phyloP scores from a whole-genome alignment of 2,113 vertebrate species.

The Rhea americana region DNA sequence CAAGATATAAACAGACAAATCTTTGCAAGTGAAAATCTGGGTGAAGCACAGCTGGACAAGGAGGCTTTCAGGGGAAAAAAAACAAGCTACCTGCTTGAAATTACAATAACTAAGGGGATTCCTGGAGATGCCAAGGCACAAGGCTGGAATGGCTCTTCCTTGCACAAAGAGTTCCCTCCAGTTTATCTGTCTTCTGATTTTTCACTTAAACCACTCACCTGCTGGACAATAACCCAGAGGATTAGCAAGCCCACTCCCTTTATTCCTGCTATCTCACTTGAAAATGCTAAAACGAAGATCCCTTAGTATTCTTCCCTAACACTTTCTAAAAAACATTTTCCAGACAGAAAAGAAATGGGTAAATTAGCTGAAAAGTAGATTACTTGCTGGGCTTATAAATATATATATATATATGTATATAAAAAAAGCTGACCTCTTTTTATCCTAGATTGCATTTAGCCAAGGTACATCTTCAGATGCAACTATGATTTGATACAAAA shows the following conservation, averaged over 20 bases:
- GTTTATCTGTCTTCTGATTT: background rate
- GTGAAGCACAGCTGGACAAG: background rate
- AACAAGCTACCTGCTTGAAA: background rate
- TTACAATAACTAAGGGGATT: background rate
- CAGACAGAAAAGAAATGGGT: background rate
- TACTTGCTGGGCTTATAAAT: background rate
- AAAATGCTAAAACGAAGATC: background rate
- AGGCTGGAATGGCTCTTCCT: background rate
- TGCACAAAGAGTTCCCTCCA: background rate
- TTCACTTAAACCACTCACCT: background rate
- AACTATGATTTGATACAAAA: conserved; percentile 3
- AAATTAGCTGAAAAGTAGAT: background rate
- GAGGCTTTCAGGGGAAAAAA: background rate
- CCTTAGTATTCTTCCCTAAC: background rate
- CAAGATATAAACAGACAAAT: background rate
- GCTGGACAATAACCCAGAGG: background rate
- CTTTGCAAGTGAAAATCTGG: background rate
- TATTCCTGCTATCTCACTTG: background rate
- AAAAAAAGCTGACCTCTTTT: background rate
- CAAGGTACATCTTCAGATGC: background rate
- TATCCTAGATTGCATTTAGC: background rate
- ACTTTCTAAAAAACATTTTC: background rate
- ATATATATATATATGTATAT: too few relatives aligned
- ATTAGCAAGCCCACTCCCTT: background rate
- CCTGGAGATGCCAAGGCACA: background rate